Evolutionary conservation across 2,888 invertebrate genomes (phyloP).

Genomic region (Lasioglossum zephyrum): DNA sequence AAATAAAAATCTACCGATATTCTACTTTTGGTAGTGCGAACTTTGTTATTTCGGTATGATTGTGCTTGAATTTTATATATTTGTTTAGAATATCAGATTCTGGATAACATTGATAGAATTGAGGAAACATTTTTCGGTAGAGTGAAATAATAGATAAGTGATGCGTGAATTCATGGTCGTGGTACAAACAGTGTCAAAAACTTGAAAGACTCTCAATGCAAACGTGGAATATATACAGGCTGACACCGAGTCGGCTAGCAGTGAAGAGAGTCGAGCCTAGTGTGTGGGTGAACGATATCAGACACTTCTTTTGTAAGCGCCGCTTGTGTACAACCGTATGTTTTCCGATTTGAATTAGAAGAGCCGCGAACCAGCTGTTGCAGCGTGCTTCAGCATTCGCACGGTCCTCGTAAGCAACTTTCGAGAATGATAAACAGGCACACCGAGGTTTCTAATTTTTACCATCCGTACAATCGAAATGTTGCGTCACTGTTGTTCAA

Average conservation of each 20-base stretch:
- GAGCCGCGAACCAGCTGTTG: slow-evolving; percentile 9
- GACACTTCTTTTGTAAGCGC: slow-evolving; percentile 19
- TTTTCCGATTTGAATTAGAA: slow-evolving; percentile 18
- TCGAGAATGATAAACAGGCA: background rate
- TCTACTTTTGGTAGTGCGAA: background rate
- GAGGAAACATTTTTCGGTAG: background rate
- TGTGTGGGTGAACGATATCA: slow-evolving; percentile 12
- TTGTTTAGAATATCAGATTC: background rate
- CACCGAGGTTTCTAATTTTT: background rate
- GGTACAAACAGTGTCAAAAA: slow-evolving; percentile 2
- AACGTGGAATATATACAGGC: background rate
- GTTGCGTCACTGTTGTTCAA: background rate
- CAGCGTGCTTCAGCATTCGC: slow-evolving; percentile 7
- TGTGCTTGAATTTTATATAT: background rate
- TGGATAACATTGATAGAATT: background rate
- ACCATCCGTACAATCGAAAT: background rate
- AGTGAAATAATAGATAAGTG: background rate
- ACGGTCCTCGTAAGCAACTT: slow-evolving; percentile 23
- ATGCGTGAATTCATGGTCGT: background rate
- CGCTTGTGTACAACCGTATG: slow-evolving; percentile 11
- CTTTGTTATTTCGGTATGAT: background rate
- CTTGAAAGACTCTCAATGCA: background rate
- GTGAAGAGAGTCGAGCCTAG: slow-evolving; percentile 3
- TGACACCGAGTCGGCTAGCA: slow-evolving; percentile 3
- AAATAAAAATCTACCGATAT: background rate